Evolutionary conservation across 2,113 vertebrate genomes (phyloP).

Genomic region (Ivindomyrus marchei): DNA sequence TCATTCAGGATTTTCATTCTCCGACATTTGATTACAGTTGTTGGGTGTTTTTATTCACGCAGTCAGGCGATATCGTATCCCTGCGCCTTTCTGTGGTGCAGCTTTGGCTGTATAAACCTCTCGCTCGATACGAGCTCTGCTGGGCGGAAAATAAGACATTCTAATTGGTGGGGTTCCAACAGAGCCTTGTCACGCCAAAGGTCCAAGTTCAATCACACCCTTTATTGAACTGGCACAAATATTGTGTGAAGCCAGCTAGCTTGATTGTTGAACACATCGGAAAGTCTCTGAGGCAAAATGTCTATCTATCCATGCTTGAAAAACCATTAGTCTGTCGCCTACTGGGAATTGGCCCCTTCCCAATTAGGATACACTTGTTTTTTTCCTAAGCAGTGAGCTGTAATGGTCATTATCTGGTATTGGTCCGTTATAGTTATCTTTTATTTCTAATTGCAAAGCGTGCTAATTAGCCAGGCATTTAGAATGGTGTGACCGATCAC

Average conservation of each 20-base stretch:
- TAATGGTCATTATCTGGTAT: background rate
- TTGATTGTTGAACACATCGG: constrained; percentile 7
- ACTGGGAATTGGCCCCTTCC: background rate
- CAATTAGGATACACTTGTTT: background rate
- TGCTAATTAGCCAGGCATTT: background rate
- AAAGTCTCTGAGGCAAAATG: background rate
- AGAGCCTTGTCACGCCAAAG: background rate
- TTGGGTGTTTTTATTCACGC: background rate
- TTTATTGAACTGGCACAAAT: constrained; percentile 8
- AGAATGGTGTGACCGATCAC: background rate
- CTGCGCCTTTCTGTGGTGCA: background rate
- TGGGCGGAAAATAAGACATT: background rate
- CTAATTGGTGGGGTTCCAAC: background rate
- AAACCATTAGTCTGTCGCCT: background rate
- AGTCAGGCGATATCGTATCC: background rate
- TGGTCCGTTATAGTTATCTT: background rate
- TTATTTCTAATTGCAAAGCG: background rate
- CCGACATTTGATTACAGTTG: background rate
- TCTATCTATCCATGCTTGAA: background rate
- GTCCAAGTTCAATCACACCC: background rate
- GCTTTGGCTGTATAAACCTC: background rate
- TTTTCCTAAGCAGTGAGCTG: background rate
- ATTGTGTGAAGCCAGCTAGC: background rate
- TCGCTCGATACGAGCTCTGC: background rate
- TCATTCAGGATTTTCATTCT: background rate